These are phyloP conservation scores for Dipodomys stephensi DNA, from an alignment of 2,113 vertebrate genomes.

Conservation along the genomic window DNA sequence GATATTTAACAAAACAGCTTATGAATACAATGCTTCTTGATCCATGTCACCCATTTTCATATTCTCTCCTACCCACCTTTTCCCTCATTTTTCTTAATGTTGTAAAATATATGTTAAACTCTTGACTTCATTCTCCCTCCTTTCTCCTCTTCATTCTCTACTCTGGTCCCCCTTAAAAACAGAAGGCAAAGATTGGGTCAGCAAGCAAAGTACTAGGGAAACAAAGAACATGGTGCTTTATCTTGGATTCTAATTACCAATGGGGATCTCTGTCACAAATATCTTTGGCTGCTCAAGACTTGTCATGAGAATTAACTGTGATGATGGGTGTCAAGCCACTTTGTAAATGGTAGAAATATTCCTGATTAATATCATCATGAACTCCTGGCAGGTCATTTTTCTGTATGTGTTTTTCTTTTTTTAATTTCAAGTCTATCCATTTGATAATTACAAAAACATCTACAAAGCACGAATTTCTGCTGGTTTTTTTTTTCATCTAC, in stretches of 20 bases:
- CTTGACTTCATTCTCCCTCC: too few species aligned
- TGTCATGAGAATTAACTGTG: background rate
- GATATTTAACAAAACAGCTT: too few species aligned
- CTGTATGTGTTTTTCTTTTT: too few species aligned
- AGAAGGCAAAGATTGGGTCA: too few species aligned
- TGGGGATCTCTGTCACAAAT: background rate
- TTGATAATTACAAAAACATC: constrained; percentile 9
- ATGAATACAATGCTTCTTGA: too few species aligned
- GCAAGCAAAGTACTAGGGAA: too few species aligned
- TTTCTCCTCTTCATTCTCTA: too few species aligned
- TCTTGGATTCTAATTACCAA: background rate
- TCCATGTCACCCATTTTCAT: too few species aligned
- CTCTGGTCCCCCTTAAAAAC: too few species aligned
- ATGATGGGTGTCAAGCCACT: background rate
- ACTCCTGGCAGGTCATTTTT: background rate
- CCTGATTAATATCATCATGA: constrained; percentile 24
- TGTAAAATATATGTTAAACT: too few species aligned
- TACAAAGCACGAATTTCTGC: background rate
- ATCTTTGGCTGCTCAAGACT: background rate
- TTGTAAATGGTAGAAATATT: constrained; percentile 27
- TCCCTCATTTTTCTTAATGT: too few species aligned
- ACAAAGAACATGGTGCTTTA: background rate
- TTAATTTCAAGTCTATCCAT: background rate
- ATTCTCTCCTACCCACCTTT: too few species aligned
- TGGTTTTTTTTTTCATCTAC: background rate